Conservation (phyloP, 2,113 vertebrate species). For the Triplophysa tibetana region DNA sequence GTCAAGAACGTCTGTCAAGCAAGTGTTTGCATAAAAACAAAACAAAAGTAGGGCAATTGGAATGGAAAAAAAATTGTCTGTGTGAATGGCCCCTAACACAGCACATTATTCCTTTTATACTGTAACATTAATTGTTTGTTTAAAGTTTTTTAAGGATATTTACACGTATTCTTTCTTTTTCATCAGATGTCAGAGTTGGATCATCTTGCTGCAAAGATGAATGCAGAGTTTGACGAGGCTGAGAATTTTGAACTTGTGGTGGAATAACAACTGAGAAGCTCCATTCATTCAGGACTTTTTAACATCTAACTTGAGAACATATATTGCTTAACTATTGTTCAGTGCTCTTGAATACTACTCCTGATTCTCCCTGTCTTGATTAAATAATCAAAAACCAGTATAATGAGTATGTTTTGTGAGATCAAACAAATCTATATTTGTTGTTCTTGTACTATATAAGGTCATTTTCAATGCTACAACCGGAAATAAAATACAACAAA, state of each 20-base stretch:
- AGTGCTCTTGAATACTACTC: background rate
- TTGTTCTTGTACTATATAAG: background rate
- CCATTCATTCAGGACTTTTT: background rate
- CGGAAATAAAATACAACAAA: background rate
- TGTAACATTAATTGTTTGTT: background rate
- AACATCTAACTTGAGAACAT: background rate
- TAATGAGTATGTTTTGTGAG: background rate
- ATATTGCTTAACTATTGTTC: background rate
- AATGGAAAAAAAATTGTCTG: no score
- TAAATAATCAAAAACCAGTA: background rate
- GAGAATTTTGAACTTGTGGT: conserved; percentile 83
- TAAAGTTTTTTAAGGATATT: no score
- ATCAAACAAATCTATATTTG: background rate
- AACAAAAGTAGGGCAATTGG: no score
- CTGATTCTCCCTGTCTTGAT: background rate
- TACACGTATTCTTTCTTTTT: conserved; percentile 29
- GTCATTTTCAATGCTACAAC: background rate
- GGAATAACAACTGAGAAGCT: conserved; percentile 67
- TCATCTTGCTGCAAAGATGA: conserved; percentile 81
- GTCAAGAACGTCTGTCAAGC: no score
- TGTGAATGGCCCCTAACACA: no score
- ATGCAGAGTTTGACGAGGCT: conserved; percentile 85
- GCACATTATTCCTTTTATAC: no score
- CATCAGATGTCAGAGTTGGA: conserved; percentile 76
- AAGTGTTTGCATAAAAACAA: no score